phyloP scores from a whole-genome alignment of 2,888 invertebrate genomes.

The Cremastobaeus sp. region DNA sequence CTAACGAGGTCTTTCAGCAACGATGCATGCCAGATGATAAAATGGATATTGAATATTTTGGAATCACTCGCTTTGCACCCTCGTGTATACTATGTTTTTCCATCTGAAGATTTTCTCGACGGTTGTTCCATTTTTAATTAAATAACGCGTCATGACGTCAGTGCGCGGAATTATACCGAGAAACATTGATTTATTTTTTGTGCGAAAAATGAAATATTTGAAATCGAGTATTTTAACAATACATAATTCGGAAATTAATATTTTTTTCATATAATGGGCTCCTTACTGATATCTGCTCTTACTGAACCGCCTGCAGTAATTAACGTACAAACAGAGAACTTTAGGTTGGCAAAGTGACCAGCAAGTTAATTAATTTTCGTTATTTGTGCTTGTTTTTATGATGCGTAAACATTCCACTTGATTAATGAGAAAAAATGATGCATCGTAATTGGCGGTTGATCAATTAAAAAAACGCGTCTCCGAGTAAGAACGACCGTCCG shows the following conservation, averaged over 20 bases:
- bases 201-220: no score
- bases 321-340: no score
- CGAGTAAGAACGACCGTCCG: slow-evolving; percentile 20
- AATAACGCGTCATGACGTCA: not conserved
- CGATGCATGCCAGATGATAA: slow-evolving; percentile 45
- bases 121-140: slow-evolving; percentile 6
- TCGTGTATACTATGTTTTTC: not conserved
- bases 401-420: slow-evolving; percentile 5
- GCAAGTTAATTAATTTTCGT: slow-evolving; percentile 13
- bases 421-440: slow-evolving; percentile 26
- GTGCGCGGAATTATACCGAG: not conserved
- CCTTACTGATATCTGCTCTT: no score
- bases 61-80: slow-evolving; percentile 7
- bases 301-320: no score
- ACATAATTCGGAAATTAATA: not conserved
- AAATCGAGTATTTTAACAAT: not conserved
- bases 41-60: slow-evolving; percentile 45
- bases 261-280: no score
- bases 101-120: slow-evolving; percentile 1
- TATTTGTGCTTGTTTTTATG: slow-evolving; percentile 6
- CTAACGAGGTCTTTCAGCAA: slow-evolving; percentile 63
- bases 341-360: not conserved
- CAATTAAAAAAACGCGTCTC: slow-evolving; percentile 27
- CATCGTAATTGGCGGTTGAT: slow-evolving; percentile 11
- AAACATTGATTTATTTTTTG: not conserved